Percentiles rank a stretch among this genome's conserved stretches.
Evolutionary conservation across 2,113 vertebrate species (phyloP).

Genomic region (Lophotis ruficrista): DNA sequence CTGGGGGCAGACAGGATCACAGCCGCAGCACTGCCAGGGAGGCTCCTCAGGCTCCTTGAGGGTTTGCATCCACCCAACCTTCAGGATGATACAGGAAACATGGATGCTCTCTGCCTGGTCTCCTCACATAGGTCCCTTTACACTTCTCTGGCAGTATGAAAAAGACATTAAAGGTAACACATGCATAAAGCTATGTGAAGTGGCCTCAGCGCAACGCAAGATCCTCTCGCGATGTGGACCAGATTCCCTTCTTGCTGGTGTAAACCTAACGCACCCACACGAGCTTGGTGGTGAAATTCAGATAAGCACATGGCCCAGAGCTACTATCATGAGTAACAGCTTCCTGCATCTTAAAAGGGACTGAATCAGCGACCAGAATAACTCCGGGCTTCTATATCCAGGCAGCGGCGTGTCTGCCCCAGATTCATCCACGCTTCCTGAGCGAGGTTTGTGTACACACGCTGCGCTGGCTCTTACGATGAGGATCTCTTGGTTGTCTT

Average conservation of each 20-base stretch:
- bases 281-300: not conserved
- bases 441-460: not conserved
- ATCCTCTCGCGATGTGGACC: not conserved
- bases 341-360: not conserved
- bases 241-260: not conserved
- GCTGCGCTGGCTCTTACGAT: not conserved
- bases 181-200: not conserved
- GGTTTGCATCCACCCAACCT: not conserved
- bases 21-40: not conserved
- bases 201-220: not conserved
- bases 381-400: not conserved
- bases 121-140: not conserved
- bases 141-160: not conserved
- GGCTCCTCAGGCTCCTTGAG: not conserved
- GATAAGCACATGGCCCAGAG: not conserved
- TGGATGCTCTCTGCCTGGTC: not conserved
- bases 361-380: conserved; percentile 9
- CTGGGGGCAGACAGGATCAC: rapidly evolving
- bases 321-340: not conserved
- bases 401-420: not conserved
- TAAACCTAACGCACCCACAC: not conserved
- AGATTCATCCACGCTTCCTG: not conserved
- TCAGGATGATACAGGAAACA: not conserved
- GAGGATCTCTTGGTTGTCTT: not conserved
- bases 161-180: not conserved